Percentiles rank a stretch among this genome's conserved stretches.
These are phyloP conservation scores for Elephas maximus DNA, from an alignment of 2,113 vertebrate species.

Conservation along the genomic window DNA sequence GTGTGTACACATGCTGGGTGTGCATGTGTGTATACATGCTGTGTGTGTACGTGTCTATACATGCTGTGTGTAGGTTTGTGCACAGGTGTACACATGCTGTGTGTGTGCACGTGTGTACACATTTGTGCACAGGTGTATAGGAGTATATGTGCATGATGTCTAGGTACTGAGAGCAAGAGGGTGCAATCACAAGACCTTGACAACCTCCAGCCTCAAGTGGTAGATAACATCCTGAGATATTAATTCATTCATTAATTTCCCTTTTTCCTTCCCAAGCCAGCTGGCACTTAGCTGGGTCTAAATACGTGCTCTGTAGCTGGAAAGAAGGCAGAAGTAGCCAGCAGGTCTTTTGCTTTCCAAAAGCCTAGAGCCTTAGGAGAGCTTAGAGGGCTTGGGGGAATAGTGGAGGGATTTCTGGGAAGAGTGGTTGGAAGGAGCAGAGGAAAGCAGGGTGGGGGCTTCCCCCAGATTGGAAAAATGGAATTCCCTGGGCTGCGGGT, in stretches of 20 bases:
- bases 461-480: neutral
- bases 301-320: neutral
- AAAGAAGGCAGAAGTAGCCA: neutral
- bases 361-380: neutral
- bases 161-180: neutral
- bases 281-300: neutral
- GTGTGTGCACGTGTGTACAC: too few species aligned
- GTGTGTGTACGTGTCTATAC: too few species aligned
- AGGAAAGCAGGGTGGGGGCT: neutral
- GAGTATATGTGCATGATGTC: accelerated
- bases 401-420: neutral
- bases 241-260: neutral
- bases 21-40: neutral
- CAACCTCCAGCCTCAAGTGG: neutral
- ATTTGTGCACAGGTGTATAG: accelerated
- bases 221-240: neutral
- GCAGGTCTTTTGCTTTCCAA: neutral
- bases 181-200: neutral
- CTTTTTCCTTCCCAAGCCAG: neutral
- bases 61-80: too few species aligned
- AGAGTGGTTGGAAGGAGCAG: neutral
- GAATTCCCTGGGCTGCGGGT: neutral
- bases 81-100: neutral
- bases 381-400: neutral
- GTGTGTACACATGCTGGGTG: neutral